Evolutionary conservation across 2,888 invertebrate species (phyloP).

Genomic region (Scrobipalpa costella): DNA sequence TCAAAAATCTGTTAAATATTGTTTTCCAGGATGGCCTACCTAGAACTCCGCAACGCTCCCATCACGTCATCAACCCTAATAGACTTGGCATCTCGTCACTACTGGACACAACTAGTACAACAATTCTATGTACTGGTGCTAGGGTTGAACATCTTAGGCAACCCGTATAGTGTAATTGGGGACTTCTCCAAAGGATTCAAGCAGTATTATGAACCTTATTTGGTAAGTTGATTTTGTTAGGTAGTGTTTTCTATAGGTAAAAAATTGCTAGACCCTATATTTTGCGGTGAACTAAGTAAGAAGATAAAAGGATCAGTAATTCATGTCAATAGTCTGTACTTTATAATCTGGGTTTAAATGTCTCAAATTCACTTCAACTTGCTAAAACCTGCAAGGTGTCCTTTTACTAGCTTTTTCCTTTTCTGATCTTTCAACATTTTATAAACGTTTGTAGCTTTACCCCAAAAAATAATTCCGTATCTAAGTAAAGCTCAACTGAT

Average conservation of each 20-base stretch:
- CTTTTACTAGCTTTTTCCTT: too few relatives aligned
- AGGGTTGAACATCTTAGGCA: slow-evolving; percentile 89
- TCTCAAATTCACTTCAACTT: too few relatives aligned
- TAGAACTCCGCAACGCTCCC: slow-evolving; percentile 82
- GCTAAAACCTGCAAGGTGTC: too few relatives aligned
- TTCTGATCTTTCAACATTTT: too few relatives aligned
- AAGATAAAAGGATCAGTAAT: too few relatives aligned
- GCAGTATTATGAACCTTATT: slow-evolving; percentile 83
- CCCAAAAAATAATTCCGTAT: too few relatives aligned
- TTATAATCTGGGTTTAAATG: too few relatives aligned
- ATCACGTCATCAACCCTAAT: slow-evolving; percentile 73
- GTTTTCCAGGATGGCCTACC: slow-evolving; percentile 82
- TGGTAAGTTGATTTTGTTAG: slow-evolving; percentile 62
- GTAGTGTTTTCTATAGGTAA: neutral
- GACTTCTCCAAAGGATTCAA: slow-evolving; percentile 83
- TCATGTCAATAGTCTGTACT: too few relatives aligned
- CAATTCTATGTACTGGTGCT: slow-evolving; percentile 90
- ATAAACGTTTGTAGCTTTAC: neutral
- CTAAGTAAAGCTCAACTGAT: neutral
- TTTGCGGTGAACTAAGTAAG: too few relatives aligned
- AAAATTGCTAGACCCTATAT: too few relatives aligned
- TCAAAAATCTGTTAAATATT: neutral
- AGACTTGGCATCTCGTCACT: slow-evolving; percentile 82
- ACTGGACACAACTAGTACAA: slow-evolving; percentile 86
- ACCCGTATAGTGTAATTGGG: slow-evolving; percentile 86